A percentile compares a stretch with the other conserved stretches of the same genome.
Evolutionary conservation across 2,888 invertebrate genomes (phyloP).

Genomic region (Apocheima hispidaria): DNA sequence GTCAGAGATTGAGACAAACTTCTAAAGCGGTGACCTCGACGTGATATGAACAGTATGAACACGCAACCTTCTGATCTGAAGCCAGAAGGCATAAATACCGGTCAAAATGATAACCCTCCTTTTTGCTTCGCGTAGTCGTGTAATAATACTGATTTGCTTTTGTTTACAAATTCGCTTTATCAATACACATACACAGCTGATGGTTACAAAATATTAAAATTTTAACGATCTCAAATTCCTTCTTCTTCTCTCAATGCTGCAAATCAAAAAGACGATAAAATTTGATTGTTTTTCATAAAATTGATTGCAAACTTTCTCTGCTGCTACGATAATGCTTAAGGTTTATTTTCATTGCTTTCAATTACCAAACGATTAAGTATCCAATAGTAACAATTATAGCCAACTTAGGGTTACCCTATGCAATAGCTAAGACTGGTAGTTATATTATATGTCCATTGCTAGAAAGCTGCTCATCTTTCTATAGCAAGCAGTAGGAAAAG

Average conservation of each 20-base stretch:
- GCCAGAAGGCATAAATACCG: too few relatives aligned
- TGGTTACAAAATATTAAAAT: not conserved
- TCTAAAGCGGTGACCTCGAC: too few relatives aligned
- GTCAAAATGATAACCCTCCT: too few relatives aligned
- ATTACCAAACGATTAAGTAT: constrained; percentile 9
- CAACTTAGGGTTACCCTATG: constrained; percentile 11
- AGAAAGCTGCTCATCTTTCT: constrained; percentile 17
- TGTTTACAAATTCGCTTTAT: too few relatives aligned
- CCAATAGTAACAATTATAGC: constrained; percentile 8
- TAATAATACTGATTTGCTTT: too few relatives aligned
- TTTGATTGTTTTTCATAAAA: constrained; percentile 20
- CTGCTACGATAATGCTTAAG: constrained; percentile 12
- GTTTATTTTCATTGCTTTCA: constrained; percentile 22
- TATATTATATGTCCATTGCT: constrained; percentile 1
- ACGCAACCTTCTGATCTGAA: too few relatives aligned
- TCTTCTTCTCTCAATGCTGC: not conserved
- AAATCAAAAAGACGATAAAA: constrained; percentile 14
- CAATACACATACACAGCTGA: not conserved
- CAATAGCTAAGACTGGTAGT: not conserved
- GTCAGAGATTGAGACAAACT: too few relatives aligned
- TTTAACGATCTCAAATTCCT: not conserved
- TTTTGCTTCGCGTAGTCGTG: too few relatives aligned
- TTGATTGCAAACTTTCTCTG: constrained; percentile 19
- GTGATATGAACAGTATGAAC: too few relatives aligned
- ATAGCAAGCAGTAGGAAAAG: not conserved